These are phyloP conservation scores for Pyrgus malvae DNA, from an alignment of 2,888 invertebrate genomes.

Conservation along the genomic window DNA sequence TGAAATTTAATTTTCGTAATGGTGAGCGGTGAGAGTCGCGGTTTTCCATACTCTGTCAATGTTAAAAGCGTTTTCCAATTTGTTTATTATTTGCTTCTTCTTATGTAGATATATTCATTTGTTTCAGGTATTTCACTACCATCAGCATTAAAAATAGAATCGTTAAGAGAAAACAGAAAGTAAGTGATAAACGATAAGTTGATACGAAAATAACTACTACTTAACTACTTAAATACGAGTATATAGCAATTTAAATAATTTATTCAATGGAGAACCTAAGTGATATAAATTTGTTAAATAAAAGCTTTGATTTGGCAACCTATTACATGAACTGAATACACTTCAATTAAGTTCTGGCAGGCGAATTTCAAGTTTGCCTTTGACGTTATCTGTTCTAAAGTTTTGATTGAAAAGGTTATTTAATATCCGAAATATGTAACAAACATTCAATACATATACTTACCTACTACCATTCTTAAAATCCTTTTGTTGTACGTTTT, in stretches of 20 bases:
- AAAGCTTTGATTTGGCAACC: not conserved
- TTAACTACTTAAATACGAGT: no score
- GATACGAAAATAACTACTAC: no score
- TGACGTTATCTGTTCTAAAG: not conserved
- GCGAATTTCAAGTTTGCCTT: slow-evolving; percentile 2
- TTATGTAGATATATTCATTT: not conserved
- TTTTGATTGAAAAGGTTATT: slow-evolving; percentile 1
- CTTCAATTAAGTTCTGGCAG: slow-evolving; percentile 7
- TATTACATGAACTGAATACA: not conserved
- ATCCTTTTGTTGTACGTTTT: no score
- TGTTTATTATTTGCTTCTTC: not conserved
- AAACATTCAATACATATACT: not conserved
- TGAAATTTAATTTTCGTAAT: slow-evolving; percentile 7
- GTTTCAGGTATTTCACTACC: no score
- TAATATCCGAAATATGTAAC: slow-evolving; percentile 1
- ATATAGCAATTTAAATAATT: no score
- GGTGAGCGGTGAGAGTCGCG: not conserved
- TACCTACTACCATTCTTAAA: no score
- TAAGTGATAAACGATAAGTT: no score
- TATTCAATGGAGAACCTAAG: no score
- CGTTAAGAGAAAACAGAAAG: no score
- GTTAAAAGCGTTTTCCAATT: not conserved
- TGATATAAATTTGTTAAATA: no score
- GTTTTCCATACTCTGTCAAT: no score
- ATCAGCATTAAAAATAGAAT: no score